Evolutionary conservation across 37 sponge, comb jelly and placozoan species (phyloP).

Genomic region (Ephydatia muelleri): DNA sequence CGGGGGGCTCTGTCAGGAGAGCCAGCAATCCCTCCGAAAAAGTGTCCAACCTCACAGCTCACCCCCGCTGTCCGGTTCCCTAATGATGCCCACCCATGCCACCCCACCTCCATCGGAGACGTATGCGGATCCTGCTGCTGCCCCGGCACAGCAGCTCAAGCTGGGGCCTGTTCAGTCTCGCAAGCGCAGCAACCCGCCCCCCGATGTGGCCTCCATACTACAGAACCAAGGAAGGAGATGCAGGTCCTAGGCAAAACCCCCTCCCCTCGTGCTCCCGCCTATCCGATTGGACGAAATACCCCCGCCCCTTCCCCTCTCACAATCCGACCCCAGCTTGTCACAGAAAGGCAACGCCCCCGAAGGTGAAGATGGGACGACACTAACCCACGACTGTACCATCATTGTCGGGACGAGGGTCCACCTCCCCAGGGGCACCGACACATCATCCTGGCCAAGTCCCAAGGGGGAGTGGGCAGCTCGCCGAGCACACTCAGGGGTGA

Average conservation of each 20-base stretch:
- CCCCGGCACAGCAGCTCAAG: neutral
- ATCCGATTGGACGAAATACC: neutral
- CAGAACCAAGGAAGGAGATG: neutral
- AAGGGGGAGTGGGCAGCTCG: constrained; percentile 33
- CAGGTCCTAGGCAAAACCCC: neutral
- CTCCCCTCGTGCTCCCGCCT: constrained; percentile 33
- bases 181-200: neutral
- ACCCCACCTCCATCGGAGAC: neutral
- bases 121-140: neutral
- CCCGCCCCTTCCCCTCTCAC: neutral
- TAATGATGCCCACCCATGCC: constrained; percentile 2
- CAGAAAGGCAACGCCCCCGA: neutral
- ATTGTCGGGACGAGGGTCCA: neutral
- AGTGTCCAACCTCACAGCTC: neutral
- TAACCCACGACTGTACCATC: neutral
- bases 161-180: constrained; percentile 18
- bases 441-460: constrained; percentile 25
- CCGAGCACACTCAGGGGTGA: constrained; percentile 18
- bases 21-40: neutral
- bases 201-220: constrained; percentile 10
- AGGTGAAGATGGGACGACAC: neutral
- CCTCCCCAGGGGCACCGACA: constrained; percentile 13
- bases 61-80: neutral
- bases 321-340: neutral
- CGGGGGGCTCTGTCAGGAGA: neutral